Percentiles rank a stretch among this genome's conserved stretches.
These are phyloP conservation scores for Eunapius fragilis DNA, from an alignment of 37 sponge, comb jelly and placozoan species.

Conservation along the genomic window DNA sequence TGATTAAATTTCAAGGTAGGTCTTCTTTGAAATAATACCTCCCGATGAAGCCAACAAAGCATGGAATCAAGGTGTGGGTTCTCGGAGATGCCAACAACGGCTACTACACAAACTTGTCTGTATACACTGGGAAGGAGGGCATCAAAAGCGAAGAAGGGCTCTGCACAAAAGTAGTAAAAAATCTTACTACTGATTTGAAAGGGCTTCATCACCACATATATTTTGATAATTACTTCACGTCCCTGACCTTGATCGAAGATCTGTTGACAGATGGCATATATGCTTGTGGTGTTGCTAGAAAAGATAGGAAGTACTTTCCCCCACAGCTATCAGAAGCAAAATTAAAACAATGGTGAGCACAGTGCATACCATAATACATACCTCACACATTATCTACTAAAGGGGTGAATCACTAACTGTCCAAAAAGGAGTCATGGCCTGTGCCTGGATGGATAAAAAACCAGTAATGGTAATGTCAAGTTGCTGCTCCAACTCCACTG, in stretches of 20 bases:
- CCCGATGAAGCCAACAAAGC: slow-evolving; percentile 37
- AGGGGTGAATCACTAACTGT: too few species aligned
- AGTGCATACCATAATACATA: not conserved
- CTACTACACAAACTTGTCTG: not conserved
- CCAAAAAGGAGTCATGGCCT: not conserved
- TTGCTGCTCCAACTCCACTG: slow-evolving; percentile 4
- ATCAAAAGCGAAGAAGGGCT: slow-evolving; percentile 10
- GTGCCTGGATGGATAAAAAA: slow-evolving; percentile 38
- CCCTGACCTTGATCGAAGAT: not conserved
- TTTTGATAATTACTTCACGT: slow-evolving; percentile 41
- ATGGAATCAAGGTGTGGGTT: slow-evolving; percentile 55
- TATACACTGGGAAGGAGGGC: slow-evolving; percentile 37
- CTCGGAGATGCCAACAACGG: slow-evolving; percentile 19
- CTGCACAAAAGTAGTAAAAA: slow-evolving; percentile 16
- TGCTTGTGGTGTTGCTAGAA: slow-evolving; percentile 23
- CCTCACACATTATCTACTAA: too few species aligned
- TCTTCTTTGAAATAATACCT: slow-evolving; percentile 42
- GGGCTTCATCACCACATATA: slow-evolving; percentile 8
- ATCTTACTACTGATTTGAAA: not conserved
- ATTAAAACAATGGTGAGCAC: not conserved
- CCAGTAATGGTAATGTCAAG: slow-evolving; percentile 21
- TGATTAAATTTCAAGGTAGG: too few species aligned
- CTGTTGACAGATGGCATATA: too few species aligned
- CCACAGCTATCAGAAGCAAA: slow-evolving; percentile 5
- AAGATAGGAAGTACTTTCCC: slow-evolving; percentile 22